Percentiles rank a stretch among this genome's conserved stretches.
Evolutionary conservation across 2,888 invertebrate genomes (phyloP).

Genomic region (Drosophila borealis): DNA sequence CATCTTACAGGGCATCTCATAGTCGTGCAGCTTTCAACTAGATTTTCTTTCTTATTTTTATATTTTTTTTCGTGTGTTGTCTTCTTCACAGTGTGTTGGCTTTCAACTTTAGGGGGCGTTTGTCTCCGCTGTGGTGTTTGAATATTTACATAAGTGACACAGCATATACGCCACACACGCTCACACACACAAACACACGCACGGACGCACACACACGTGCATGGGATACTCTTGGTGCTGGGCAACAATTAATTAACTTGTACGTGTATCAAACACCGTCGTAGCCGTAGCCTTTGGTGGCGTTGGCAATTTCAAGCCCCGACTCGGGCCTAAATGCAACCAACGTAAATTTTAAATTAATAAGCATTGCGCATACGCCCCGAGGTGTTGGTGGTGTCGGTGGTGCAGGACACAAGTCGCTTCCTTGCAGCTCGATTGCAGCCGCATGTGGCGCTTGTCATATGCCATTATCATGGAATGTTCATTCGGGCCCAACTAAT

Average conservation of each 20-base stretch:
- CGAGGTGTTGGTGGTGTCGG: constrained; percentile 8
- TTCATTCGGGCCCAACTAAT: constrained; percentile 78
- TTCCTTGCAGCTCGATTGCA: constrained; percentile 46
- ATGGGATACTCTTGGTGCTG: constrained; percentile 34
- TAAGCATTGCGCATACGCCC: constrained; percentile 67
- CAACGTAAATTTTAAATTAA: constrained; percentile 79
- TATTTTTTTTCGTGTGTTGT: constrained; percentile 22
- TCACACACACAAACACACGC: constrained; percentile 5
- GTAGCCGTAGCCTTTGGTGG: constrained; percentile 60
- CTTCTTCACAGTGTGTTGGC: constrained; percentile 58
- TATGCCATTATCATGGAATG: constrained; percentile 78
- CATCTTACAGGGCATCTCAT: constrained; percentile 16
- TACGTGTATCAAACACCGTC: constrained; percentile 73
- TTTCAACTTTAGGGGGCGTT: constrained; percentile 68
- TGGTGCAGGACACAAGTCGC: constrained; percentile 1
- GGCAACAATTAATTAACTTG: constrained; percentile 82
- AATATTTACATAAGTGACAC: constrained; percentile 72
- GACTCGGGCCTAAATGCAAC: constrained; percentile 60
- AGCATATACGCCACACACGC: constrained; percentile 20
- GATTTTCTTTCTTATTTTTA: constrained; percentile 19
- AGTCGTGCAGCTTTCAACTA: constrained; percentile 13
- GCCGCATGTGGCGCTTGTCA: constrained; percentile 79
- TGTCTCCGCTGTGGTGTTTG: constrained; percentile 57
- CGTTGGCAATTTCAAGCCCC: constrained; percentile 52
- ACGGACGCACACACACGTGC: constrained; percentile 1